Conservation (phyloP, 2,113 vertebrate genomes). For the Tichodroma muraria region DNA sequence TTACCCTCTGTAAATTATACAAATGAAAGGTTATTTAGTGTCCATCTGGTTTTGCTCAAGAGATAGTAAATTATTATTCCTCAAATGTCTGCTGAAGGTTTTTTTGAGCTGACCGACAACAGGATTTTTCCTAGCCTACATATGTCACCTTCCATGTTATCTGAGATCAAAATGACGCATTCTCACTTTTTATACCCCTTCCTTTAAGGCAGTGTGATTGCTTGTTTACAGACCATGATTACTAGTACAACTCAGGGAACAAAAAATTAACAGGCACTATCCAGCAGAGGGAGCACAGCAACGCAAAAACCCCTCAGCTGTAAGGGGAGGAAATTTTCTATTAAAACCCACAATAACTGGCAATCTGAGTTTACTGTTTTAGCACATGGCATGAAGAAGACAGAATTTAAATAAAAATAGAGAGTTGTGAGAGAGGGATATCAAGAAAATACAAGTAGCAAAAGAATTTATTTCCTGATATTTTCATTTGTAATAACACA, state of each 20-base stretch:
- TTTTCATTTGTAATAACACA: neutral
- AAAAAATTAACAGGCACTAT: neutral
- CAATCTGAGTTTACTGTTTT: neutral
- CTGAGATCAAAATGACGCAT: neutral
- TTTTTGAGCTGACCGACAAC: neutral
- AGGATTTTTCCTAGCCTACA: neutral
- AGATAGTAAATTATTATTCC: neutral
- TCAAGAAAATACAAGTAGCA: neutral
- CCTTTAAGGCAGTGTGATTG: neutral
- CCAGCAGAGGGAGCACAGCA: slow-evolving; percentile 57
- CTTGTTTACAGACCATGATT: neutral
- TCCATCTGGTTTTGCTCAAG: neutral
- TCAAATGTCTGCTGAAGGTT: neutral
- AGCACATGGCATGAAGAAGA: neutral
- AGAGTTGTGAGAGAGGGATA: neutral
- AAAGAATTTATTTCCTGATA: neutral
- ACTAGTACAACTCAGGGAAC: neutral
- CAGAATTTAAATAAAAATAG: neutral
- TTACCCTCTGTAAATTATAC: neutral
- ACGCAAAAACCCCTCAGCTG: neutral
- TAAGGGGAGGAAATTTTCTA: neutral
- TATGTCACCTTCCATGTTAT: neutral
- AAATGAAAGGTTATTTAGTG: neutral
- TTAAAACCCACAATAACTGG: neutral
- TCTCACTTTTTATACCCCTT: neutral